Evolutionary conservation across 2,888 invertebrate species (phyloP), one percentile per base, ranked within the genome.

Genomic region (Cabera pusaria): DNA sequence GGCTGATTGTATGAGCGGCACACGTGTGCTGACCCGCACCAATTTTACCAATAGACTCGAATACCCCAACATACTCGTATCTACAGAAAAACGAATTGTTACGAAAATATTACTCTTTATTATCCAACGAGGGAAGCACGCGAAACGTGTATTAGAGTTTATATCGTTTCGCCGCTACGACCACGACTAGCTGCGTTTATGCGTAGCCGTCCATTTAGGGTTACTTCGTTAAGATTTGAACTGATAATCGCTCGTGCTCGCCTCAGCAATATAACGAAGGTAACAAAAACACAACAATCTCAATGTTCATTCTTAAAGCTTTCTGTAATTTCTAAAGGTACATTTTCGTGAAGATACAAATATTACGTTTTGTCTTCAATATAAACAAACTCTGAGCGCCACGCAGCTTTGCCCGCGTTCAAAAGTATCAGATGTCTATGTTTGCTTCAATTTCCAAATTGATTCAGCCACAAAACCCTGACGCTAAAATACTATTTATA

Each of bases 1-100:
- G 72, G 72, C 65, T 76, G 75, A 81, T 81, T 80, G 77, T 76
- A 75, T 75, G 72, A 65, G 58, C 56, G 56, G 64, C 71, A 71
- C 73, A 80, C 72, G 71, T 73, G 74, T 72, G 76, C 76, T 76
- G 78, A 79, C 71, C 73, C 61, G 47, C 51, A 55, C 66, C 45
- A 61, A 65, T 59, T 58, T 48, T 50, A 61, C 55, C 51, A 52
- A 61, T 59, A 63, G 59, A 59, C 56, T 64, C 60, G 67, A 60
- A 56, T 54, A 53, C 44, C 42, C 32, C 28, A 41, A 44, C 33
- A 52, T 55, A 42, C 35, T 37, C 32, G 38, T 56, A n/a, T n/a
- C n/a, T n/a, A 44, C 47, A 61, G 49, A 62, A 62, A 59, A 66
- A 59, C 54, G 48, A 56, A 62, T 55, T 62, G 63, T 68, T 58